These are phyloP conservation scores for Poecilobothrus nobilitatus DNA, from an alignment of 2,888 invertebrate genomes.

Conservation along the genomic window DNA sequence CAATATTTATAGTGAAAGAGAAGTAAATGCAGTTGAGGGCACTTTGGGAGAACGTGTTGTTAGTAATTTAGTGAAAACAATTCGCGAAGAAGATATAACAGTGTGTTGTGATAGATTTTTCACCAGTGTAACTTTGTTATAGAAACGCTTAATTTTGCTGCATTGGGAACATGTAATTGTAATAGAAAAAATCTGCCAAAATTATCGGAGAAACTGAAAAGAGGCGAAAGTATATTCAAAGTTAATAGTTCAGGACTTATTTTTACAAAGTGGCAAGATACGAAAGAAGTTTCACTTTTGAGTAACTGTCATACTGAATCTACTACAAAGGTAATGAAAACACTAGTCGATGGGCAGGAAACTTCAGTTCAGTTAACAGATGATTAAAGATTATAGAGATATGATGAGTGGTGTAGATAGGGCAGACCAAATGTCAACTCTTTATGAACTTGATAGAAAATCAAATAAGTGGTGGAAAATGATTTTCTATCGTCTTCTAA, in stretches of 20 bases:
- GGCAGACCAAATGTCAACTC: constrained; percentile 17
- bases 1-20: too few relatives aligned
- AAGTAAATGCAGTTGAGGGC: too few relatives aligned
- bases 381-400: neutral
- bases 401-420: constrained; percentile 9
- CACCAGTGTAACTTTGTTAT: neutral
- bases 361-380: too few relatives aligned
- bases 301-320: neutral
- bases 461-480: constrained; percentile 22
- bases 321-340: neutral
- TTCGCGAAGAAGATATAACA: neutral
- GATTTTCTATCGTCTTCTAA: constrained; percentile 19
- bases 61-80: too few relatives aligned
- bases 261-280: constrained; percentile 1
- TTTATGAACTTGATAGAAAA: constrained; percentile 20
- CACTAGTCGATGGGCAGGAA: too few relatives aligned
- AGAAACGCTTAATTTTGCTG: neutral
- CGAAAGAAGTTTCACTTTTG: neutral
- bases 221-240: neutral
- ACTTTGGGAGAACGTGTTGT: too few relatives aligned
- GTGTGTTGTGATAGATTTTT: neutral
- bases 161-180: neutral
- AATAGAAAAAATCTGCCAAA: constrained; percentile 7
- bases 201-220: neutral
- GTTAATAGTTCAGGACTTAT: neutral